phyloP scores from a whole-genome alignment of 1,140 invertebrate genomes.

The Drosophila paulistorum region DNA sequence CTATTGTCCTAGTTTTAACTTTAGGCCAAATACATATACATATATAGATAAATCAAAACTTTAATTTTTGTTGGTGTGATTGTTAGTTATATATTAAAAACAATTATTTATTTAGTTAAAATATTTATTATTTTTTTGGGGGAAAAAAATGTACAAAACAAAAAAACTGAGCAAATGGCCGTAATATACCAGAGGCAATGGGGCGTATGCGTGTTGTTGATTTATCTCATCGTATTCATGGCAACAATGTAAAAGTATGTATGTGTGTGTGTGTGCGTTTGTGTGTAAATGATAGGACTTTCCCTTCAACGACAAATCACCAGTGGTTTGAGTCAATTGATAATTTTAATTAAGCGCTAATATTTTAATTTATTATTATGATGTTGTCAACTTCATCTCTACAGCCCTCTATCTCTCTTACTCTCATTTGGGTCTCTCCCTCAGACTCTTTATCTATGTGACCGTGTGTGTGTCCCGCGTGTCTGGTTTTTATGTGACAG shows the following conservation, averaged over 20 bases:
- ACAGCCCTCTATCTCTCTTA: not conserved
- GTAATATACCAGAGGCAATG: conserved; percentile 23
- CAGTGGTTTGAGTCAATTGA: conserved; percentile 51
- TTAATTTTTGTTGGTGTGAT: conserved; percentile 52
- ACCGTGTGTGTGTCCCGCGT: conserved; percentile 18
- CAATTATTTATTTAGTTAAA: conserved; percentile 59
- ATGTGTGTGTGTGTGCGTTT: conserved; percentile 9
- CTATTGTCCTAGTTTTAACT: not conserved
- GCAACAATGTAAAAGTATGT: conserved; percentile 3
- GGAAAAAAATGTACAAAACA: not conserved
- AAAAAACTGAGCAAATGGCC: conserved; percentile 14
- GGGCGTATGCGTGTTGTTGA: conserved; percentile 43
- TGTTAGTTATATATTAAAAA: conserved; percentile 24
- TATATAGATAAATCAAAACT: conserved; percentile 45
- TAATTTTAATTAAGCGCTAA: conserved; percentile 82
- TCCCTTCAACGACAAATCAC: conserved; percentile 41
- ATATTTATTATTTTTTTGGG: conserved; percentile 43
- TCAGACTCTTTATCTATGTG: not conserved
- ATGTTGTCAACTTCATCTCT: conserved; percentile 45
- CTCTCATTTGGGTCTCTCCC: not conserved
- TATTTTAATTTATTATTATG: conserved; percentile 80
- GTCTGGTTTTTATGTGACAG: conserved; percentile 51
- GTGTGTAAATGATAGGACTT: conserved; percentile 24
- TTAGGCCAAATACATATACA: not conserved
- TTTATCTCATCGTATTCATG: conserved; percentile 13